phyloP scores from a whole-genome alignment of 2,113 vertebrate species.

The Anarhynchus alexandrinus region DNA sequence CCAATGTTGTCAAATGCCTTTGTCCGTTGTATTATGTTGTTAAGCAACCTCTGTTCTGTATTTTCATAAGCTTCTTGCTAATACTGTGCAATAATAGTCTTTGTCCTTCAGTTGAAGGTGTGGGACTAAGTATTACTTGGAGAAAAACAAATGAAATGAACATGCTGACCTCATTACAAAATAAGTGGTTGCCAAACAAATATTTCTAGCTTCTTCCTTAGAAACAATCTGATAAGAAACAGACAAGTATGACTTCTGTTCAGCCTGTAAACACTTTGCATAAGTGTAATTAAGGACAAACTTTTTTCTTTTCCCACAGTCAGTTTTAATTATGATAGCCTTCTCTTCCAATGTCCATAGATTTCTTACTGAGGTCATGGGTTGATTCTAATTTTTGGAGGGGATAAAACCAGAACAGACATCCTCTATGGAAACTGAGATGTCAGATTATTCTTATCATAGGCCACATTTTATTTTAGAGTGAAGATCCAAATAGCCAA shows the following conservation, averaged over 20 bases:
- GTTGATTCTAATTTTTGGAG: neutral
- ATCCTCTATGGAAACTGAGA: neutral
- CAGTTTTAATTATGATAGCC: neutral
- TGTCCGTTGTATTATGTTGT: constrained; percentile 25
- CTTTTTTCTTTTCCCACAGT: neutral
- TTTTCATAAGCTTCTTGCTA: constrained; percentile 55
- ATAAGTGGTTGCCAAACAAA: constrained; percentile 60
- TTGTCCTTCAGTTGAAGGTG: constrained; percentile 34
- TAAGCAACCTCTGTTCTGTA: constrained; percentile 40
- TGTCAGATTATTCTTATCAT: neutral
- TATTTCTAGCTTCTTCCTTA: constrained; percentile 55
- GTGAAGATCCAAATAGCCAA: neutral
- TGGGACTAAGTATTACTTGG: constrained; percentile 6
- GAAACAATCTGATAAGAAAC: constrained; percentile 55
- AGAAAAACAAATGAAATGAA: constrained; percentile 51
- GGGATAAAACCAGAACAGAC: neutral
- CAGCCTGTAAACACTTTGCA: constrained; percentile 49
- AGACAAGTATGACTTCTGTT: constrained; percentile 15
- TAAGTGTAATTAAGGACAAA: constrained; percentile 26
- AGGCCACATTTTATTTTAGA: neutral
- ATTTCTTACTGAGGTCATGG: neutral
- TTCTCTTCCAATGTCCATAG: neutral
- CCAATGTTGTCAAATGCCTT: constrained; percentile 44
- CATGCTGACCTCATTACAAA: constrained; percentile 58
- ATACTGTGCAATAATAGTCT: constrained; percentile 27